Percentiles rank a stretch among this genome's conserved stretches.
phyloP scores from a whole-genome alignment of 2,888 invertebrate species.

The Cremastinae sp. region DNA sequence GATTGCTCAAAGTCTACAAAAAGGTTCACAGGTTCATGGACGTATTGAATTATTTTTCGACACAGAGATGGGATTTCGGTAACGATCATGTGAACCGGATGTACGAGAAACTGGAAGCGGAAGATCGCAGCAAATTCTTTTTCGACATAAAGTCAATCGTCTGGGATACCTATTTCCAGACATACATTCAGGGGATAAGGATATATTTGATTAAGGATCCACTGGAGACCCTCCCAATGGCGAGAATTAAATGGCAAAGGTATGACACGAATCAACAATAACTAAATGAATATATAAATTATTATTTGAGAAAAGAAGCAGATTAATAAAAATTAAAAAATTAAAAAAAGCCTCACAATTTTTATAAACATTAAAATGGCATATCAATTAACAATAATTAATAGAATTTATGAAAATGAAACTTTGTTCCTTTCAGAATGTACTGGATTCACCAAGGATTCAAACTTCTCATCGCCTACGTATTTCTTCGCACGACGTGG shows the following conservation, averaged over 20 bases:
- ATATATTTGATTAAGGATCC: slow-evolving; percentile 91
- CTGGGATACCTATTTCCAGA: slow-evolving; percentile 88
- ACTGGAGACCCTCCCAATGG: slow-evolving; percentile 86
- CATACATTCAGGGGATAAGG: slow-evolving; percentile 87
- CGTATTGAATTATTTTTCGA: slow-evolving; percentile 90
- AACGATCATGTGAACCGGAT: slow-evolving; percentile 84
- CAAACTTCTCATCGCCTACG: slow-evolving; percentile 73
- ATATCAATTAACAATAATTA: too few species aligned
- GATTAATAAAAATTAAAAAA: too few species aligned
- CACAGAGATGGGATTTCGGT: slow-evolving; percentile 88
- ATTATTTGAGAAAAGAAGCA: not conserved
- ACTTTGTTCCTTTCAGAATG: slow-evolving; percentile 70
- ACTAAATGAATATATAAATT: not conserved
- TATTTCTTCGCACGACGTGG: slow-evolving; percentile 73
- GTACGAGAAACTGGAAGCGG: slow-evolving; percentile 82
- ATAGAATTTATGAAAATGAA: not conserved
- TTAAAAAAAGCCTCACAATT: too few species aligned
- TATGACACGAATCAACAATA: too few species aligned
- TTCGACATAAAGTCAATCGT: slow-evolving; percentile 87
- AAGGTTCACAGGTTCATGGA: slow-evolving; percentile 88
- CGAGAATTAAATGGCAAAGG: slow-evolving; percentile 82
- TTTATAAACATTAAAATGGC: too few species aligned
- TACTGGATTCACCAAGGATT: slow-evolving; percentile 77
- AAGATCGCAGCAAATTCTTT: slow-evolving; percentile 85
- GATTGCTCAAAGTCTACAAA: slow-evolving; percentile 88